Base-by-base conservation (phyloP, 2,113 vertebrate genomes). In the Scalopus aquaticus region DNA sequence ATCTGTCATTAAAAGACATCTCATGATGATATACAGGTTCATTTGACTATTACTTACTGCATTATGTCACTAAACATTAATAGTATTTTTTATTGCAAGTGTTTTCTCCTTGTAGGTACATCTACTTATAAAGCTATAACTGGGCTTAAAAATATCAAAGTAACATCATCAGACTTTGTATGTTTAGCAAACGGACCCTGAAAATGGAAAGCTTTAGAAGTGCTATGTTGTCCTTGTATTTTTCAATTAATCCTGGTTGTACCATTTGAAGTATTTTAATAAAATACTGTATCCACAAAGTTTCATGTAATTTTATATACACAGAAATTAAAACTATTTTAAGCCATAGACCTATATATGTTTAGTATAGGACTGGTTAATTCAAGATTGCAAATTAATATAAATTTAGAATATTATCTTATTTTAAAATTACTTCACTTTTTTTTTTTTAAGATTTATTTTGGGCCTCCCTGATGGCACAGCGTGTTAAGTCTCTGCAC, bases 221-320 rank as follows among this genome's bases (percentile, higher is more conserved):
- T 87, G 10, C 1, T 74, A 6, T 82, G 11, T 86, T 88, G 81
- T 92, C 28, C 72, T 88, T 87, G 5, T 76, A 24, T 32, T 42
- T 95, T 32, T 80, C 8, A 92, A 67, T 51, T 84, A 73, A 89
- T 51, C 87, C 35, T 94, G 5, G 56, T 85, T 30, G 2, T 28
- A 58, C 9, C 3, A 74, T 82, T 88, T 79, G 58, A 95, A 73
- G 4, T 64, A 91, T 73, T 88, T 95, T 88, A 91, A 69, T 84
- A 72, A 56, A 73, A 2, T 37, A 37, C 30, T 22, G 1, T 80
- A 30, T 86, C 9, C 9, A 80, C 6, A 72, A 78, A 60, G 0
- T 67, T 76, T 24, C 16, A 70, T 26, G 24, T 35, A 32, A 64
- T 39, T 70, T 83, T 51, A 30, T 20, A 35, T 39, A 69, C 13